Conservation (phyloP, 2,797 vertebrate genomes). For the Betta splendens region DNA sequence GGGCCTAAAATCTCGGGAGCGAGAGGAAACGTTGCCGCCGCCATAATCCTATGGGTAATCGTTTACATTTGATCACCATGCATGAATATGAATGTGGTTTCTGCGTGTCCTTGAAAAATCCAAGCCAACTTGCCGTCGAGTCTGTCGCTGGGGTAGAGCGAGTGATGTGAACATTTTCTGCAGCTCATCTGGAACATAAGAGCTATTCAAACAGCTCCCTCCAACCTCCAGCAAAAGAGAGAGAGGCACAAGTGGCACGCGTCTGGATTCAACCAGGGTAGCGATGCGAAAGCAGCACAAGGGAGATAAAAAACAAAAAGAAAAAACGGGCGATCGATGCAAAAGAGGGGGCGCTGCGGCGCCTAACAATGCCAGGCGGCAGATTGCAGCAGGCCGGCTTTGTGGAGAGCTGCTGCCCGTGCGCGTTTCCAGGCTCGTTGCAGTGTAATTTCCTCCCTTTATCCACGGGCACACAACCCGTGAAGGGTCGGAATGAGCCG, state of each 20-base stretch:
- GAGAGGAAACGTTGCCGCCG: constrained; percentile 50
- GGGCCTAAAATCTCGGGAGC: constrained; percentile 39
- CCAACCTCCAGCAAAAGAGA: constrained; percentile 36
- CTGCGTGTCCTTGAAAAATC: constrained; percentile 66
- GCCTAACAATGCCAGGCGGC: constrained; percentile 44
- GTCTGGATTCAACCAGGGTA: constrained; percentile 27
- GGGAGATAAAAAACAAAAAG: constrained; percentile 9
- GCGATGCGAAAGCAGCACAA: constrained; percentile 14
- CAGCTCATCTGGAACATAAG: constrained; percentile 38
- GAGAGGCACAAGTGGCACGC: constrained; percentile 27
- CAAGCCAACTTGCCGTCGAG: constrained; percentile 42
- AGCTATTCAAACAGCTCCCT: constrained; percentile 41
- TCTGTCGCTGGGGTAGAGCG: constrained; percentile 16
- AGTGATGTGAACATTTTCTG: constrained; percentile 37
- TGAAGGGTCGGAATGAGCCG: constrained; percentile 35
- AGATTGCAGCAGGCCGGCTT: constrained; percentile 51
- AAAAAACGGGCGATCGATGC: constrained; percentile 8
- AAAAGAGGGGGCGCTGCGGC: constrained; percentile 8
- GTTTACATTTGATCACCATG: constrained; percentile 69
- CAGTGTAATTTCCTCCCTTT: constrained; percentile 55
- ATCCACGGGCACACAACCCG: constrained; percentile 38
- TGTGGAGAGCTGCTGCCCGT: constrained; percentile 42
- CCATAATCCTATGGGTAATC: constrained; percentile 67
- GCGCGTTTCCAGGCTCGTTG: constrained; percentile 56
- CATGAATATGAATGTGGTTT: constrained; percentile 69